phyloP scores from a whole-genome alignment of 2,797 vertebrate species.

The Gorsachius magnificus region DNA sequence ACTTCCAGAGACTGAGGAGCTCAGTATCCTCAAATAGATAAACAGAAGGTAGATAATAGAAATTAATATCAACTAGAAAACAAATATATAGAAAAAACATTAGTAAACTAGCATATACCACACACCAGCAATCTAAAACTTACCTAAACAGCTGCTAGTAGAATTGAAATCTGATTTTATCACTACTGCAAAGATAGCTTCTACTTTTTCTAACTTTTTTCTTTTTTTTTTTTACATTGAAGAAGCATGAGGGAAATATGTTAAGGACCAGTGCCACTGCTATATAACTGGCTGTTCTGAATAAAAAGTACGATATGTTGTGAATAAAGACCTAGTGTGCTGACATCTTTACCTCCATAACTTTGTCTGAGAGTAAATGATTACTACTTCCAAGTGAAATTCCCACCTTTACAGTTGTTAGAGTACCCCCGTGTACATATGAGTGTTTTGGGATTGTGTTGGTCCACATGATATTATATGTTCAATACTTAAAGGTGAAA shows the following conservation, averaged over 20 bases:
- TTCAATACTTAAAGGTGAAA: not conserved
- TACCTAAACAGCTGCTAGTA: not conserved
- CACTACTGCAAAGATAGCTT: not conserved
- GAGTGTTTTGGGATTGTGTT: not conserved
- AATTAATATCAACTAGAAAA: not conserved
- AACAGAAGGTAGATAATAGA: not conserved
- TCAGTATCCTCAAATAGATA: not conserved
- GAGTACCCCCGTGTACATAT: not conserved
- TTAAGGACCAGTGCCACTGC: not conserved
- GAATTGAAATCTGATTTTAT: not conserved
- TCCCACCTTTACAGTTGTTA: not conserved
- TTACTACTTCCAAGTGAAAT: not conserved
- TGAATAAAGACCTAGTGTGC: not conserved
- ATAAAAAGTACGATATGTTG: not conserved
- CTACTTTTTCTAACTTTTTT: not conserved
- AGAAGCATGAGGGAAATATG: not conserved
- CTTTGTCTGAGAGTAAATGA: not conserved
- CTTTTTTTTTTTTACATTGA: not conserved
- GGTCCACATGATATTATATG: not conserved
- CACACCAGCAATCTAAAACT: not conserved
- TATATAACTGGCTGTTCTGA: not conserved
- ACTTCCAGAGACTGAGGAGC: not conserved
- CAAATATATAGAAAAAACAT: not conserved
- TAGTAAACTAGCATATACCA: not conserved
- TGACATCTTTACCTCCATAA: not conserved